Conservation (phyloP, 2,888 invertebrate genomes). For the Pseudanteris insignis region DNA sequence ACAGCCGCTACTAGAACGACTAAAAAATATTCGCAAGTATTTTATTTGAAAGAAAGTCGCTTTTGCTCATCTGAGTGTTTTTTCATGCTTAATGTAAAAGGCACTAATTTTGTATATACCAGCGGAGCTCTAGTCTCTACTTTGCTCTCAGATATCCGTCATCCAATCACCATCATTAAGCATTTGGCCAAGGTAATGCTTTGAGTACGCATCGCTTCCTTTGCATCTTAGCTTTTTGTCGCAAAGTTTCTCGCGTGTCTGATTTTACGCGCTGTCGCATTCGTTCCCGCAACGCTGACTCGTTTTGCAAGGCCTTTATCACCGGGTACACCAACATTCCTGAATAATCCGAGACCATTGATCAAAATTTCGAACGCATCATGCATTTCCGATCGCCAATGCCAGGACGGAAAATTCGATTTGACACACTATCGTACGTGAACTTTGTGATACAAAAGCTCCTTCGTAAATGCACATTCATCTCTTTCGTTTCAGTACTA, state of each 20-base stretch:
- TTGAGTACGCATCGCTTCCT: constrained; percentile 53
- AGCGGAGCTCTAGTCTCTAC: constrained; percentile 42
- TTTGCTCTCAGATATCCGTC: constrained; percentile 48
- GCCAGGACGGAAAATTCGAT: constrained; percentile 12
- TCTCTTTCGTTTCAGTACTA: no score
- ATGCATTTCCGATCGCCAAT: constrained; percentile 13
- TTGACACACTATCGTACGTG: constrained; percentile 15
- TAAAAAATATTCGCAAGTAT: no score
- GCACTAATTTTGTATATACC: constrained; percentile 4
- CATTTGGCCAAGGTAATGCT: constrained; percentile 52
- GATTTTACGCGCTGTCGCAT: constrained; percentile 54
- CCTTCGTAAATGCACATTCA: no score
- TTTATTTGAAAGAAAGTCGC: no score
- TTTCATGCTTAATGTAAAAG: not conserved
- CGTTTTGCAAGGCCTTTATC: constrained; percentile 27
- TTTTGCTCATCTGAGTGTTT: not conserved
- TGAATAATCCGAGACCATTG: constrained; percentile 3
- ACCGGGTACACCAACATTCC: no score
- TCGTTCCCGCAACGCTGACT: constrained; percentile 30
- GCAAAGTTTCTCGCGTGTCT: constrained; percentile 38
- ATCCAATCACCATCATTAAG: constrained; percentile 59
- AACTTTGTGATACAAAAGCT: no score
- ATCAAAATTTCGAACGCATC: constrained; percentile 13
- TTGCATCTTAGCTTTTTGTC: constrained; percentile 44
- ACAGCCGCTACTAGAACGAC: no score